Evolutionary conservation across 1,140 invertebrate genomes (phyloP), one percentile per base, ranked within the genome.

Genomic region (Ostrea edulis): DNA sequence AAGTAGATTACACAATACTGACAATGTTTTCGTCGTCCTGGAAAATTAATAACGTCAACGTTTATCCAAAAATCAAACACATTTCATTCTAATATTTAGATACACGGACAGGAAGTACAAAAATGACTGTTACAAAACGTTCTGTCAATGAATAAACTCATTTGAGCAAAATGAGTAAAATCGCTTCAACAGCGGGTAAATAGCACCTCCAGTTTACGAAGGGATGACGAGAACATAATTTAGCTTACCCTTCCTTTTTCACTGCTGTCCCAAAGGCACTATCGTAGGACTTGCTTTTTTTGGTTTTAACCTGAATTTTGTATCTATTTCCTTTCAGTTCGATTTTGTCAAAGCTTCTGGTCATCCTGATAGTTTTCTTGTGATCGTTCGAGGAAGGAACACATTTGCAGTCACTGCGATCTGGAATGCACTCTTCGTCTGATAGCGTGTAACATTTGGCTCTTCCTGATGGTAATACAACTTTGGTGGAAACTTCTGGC

Each of bases 241-340:
- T 12, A 77, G 68, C 82, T 83, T 83, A 83, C 82, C 82, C 82
- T 22, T 83, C 44, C 52, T 53, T 83, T n/a, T 83, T 83, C 22
- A 83, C 44, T 11, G 44, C 44, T 5, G 83, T 54, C 7, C 55
- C 52, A 55, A 55, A 85, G 29, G 54, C 83, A 85, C 55, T 85
- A 17, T 85, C 83, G 29, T 54, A 85, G 8, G 83, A 85, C 54
- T 85, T 85, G 25, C 25, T 62, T 22, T 85, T 85, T 85, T 55
- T 85, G 17, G 51, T 85, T 22, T 85, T 85, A 20, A 85, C 35
- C 55, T 85, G 83, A 58, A 85, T 85, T 17, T 55, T 55, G 55
- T 58, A 29, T 62, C 53, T 85, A 25, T 35, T 58, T 52, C 83
- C 83, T 85, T 85, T 85, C 53, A 85, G 20, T 62, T 85, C 83